A percentile compares a stretch with the other conserved stretches of the same genome.
These are phyloP conservation scores for Picus viridis DNA, from an alignment of 2,797 vertebrate genomes.

Conservation along the genomic window DNA sequence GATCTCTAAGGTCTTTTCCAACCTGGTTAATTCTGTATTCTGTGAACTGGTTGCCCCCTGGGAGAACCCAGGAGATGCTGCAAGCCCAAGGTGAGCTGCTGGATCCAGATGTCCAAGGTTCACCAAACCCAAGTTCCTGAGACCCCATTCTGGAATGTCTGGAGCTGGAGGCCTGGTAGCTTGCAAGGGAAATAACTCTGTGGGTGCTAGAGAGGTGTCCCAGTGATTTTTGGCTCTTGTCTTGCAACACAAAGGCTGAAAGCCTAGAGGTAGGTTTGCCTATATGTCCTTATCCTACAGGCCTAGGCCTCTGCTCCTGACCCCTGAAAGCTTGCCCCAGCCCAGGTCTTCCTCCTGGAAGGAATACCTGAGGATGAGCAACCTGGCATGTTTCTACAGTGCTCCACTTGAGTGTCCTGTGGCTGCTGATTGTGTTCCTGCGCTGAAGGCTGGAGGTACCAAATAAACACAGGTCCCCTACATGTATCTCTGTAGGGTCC, in stretches of 20 bases:
- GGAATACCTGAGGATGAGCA: not conserved
- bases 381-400: slow-evolving; percentile 15
- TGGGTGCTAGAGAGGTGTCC: not conserved
- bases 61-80: not conserved
- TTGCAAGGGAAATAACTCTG: not conserved
- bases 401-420: not conserved
- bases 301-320: not conserved
- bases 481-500: not conserved
- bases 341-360: not conserved
- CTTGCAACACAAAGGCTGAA: not conserved
- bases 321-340: not conserved
- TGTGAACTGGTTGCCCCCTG: not conserved
- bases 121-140: not conserved
- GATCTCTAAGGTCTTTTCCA: no score
- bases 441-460: not conserved
- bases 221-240: not conserved
- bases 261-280: not conserved
- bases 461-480: not conserved
- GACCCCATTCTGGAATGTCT: accelerated
- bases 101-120: not conserved
- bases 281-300: not conserved
- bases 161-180: not conserved
- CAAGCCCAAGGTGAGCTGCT: not conserved
- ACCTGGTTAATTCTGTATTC: no score
- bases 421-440: not conserved